Conservation (phyloP, 92 coral and sea anemone species). For the Paragorgia papillata region DNA sequence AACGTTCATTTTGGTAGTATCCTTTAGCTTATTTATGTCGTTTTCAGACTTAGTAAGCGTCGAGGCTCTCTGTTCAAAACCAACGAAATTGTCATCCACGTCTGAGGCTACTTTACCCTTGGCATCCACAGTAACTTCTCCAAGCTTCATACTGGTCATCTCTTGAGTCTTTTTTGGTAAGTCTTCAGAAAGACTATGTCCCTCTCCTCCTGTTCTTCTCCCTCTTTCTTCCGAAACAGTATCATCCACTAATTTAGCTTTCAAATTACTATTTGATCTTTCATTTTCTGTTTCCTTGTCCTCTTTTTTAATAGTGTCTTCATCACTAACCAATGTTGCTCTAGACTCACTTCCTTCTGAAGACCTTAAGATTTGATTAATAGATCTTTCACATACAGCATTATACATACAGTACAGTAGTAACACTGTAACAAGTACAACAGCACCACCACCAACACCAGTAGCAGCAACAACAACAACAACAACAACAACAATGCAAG, state of each 20-base stretch:
- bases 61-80: too few species aligned
- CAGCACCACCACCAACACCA: too few species aligned
- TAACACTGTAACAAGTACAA: too few species aligned
- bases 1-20: too few species aligned
- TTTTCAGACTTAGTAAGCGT: too few species aligned
- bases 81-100: too few species aligned
- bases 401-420: too few species aligned
- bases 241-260: neutral
- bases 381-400: too few species aligned
- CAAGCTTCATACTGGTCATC: neutral
- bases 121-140: neutral
- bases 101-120: too few species aligned
- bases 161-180: neutral
- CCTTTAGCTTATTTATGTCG: too few species aligned
- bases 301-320: neutral
- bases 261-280: neutral
- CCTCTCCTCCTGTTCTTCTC: neutral
- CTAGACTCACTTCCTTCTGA: neutral
- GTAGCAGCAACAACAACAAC: too few species aligned
- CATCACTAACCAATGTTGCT: neutral
- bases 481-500: too few species aligned
- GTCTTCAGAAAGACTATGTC: neutral
- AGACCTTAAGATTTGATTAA: neutral
- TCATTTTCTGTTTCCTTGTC: neutral
- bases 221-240: neutral